Evolutionary conservation across 2,113 vertebrate species (phyloP), one percentile per base, ranked within the genome.

Genomic region (Pontoporia blainvillei): DNA sequence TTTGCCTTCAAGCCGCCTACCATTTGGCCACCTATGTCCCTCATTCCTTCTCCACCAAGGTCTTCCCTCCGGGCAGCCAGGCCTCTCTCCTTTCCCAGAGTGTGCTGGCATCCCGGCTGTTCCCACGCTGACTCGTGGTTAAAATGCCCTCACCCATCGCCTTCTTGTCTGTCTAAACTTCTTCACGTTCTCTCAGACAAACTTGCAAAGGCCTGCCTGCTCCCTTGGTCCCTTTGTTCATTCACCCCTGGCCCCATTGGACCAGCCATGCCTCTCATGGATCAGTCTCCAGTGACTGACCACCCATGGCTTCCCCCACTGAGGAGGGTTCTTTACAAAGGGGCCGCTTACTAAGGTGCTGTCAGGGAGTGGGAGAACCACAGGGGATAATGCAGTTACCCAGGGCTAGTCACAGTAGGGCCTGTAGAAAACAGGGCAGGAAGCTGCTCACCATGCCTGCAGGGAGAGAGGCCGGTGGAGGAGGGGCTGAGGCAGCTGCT

Each of bases 401-500:
- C 6, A 0, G 46, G 18, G 54, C 46, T 57, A 10, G 67, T 49
- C 31, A 17, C 2, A 13, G 39, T 2, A 23, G 87, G 25, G 29
- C 31, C 64, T 49, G n/a, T 52, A 67, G 8, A 54, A 81, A 44
- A 8, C 10, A 61, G 21, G 11, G 41, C 23, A 66, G n/a, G 52
- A 57, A 89, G 39, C 11, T 66, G 25, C 57, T 17, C 27, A n/a
- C 17, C 6, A 62, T 12, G 46, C 27, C 52, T 21, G 3, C 10
- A 36, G 41, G 54, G 75, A 83, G 21, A 41, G n/a, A 83, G 62
- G 13, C 18, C 8, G 1, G 0, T 6, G 20, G 41, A 66, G 75
- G 13, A 44, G 83, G 66, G 17, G 7, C 14, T 2, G 17, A 21
- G 0, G 5, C 7, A 11, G 3, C 41, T 20, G 41, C 18, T 3